A percentile compares a stretch with the other conserved stretches of the same genome.
phyloP scores from a whole-genome alignment of 2,888 invertebrate genomes.

The Ectemnius cavifrons region DNA sequence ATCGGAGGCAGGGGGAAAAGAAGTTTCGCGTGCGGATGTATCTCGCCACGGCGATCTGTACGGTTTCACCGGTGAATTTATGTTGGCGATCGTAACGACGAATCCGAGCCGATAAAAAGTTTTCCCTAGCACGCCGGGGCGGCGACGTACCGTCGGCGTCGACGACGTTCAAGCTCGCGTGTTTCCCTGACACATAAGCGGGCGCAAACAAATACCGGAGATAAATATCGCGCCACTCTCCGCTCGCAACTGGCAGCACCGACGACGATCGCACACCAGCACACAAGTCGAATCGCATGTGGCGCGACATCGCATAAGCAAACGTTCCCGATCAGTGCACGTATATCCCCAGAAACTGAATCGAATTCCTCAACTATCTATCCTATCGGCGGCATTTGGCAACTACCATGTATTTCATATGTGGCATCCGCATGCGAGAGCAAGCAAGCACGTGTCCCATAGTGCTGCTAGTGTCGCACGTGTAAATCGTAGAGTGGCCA shows the following conservation, averaged over 20 bases:
- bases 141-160: background rate
- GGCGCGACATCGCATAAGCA: slow-evolving; percentile 9
- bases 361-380: slow-evolving; percentile 37
- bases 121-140: background rate
- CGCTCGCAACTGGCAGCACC: background rate
- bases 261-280: background rate
- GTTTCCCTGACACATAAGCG: background rate
- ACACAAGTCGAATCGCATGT: slow-evolving; percentile 6
- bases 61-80: background rate
- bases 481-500: slow-evolving; percentile 43
- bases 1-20: too few relatives aligned
- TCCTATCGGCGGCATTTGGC: slow-evolving; percentile 15
- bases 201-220: slow-evolving; percentile 21
- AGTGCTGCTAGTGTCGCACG: slow-evolving; percentile 16
- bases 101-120: slow-evolving; percentile 2
- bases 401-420: slow-evolving; percentile 36
- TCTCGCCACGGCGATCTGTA: too few relatives aligned
- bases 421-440: slow-evolving; percentile 17
- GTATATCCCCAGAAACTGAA: slow-evolving; percentile 19
- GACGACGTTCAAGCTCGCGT: slow-evolving; percentile 2
- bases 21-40: too few relatives aligned
- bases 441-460: background rate
- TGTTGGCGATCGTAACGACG: background rate
- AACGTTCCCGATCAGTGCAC: slow-evolving; percentile 10
- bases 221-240: slow-evolving; percentile 16